Evolutionary conservation across 1,140 invertebrate species (phyloP).

Genomic region (Antheraea pernyi): DNA sequence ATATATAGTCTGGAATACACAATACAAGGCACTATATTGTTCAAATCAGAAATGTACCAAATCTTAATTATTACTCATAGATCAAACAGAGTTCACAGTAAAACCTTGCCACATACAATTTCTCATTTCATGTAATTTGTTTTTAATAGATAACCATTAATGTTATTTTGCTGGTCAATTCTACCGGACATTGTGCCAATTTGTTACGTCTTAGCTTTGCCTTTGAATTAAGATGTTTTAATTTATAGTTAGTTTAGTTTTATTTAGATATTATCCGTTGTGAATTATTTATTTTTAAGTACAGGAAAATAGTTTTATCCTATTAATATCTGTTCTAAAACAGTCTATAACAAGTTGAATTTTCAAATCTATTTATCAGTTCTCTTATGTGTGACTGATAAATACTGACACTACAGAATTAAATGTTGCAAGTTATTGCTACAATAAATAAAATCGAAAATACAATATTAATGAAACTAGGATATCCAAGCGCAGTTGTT

Average conservation of each 20-base stretch:
- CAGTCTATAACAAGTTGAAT: neutral
- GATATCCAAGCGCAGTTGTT: neutral
- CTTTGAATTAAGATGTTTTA: slow-evolving; percentile 10
- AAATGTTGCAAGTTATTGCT: too few relatives aligned
- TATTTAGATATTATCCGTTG: neutral
- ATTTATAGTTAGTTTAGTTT: slow-evolving; percentile 7
- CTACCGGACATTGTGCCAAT: slow-evolving; percentile 6
- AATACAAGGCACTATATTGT: too few relatives aligned
- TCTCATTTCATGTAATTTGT: too few relatives aligned
- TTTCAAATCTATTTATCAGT: neutral
- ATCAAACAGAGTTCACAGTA: too few relatives aligned
- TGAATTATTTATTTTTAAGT: neutral
- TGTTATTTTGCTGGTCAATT: neutral
- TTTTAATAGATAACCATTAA: too few relatives aligned
- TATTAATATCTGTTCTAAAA: neutral
- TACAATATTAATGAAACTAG: neutral
- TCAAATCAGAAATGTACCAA: too few relatives aligned
- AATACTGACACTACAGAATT: too few relatives aligned
- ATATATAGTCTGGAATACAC: too few relatives aligned
- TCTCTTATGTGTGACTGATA: too few relatives aligned
- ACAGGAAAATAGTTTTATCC: neutral
- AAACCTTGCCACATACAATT: too few relatives aligned
- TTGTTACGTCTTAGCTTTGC: slow-evolving; percentile 7
- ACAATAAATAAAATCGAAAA: too few relatives aligned
- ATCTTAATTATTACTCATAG: too few relatives aligned